phyloP scores from a whole-genome alignment of 2,888 invertebrate genomes.

The Latheticus oryzae region DNA sequence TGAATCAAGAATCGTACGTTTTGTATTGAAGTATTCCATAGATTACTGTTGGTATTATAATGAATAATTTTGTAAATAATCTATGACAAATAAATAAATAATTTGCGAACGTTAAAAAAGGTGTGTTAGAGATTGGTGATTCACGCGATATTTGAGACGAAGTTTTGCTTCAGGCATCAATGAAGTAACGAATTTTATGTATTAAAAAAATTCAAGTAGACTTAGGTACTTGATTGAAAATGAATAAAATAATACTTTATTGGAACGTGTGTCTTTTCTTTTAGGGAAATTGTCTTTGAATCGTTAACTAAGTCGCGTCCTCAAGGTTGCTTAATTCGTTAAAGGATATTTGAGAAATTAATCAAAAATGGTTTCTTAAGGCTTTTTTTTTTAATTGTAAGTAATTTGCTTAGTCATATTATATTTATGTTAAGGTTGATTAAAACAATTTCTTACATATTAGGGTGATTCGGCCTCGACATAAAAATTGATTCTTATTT shows the following conservation, averaged over 20 bases:
- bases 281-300: too few species aligned
- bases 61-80: conserved; percentile 5
- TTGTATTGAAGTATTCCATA: background rate
- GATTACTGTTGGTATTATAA: conserved; percentile 4
- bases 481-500: too few species aligned
- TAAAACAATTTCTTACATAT: background rate
- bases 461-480: conserved; percentile 1
- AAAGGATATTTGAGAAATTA: too few species aligned
- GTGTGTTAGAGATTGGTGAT: conserved; percentile 22
- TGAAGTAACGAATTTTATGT: conserved; percentile 10
- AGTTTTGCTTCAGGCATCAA: conserved; percentile 10
- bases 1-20: conserved; percentile 3
- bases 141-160: conserved; percentile 4
- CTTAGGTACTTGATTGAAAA: too few species aligned
- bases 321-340: too few species aligned
- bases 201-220: too few species aligned
- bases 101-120: conserved; percentile 33
- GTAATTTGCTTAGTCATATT: background rate
- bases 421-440: background rate
- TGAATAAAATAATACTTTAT: too few species aligned
- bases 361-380: too few species aligned
- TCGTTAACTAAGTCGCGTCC: too few species aligned
- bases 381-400: too few species aligned
- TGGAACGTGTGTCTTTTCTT: too few species aligned
- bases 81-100: conserved; percentile 18